phyloP scores from a whole-genome alignment of 2,113 vertebrate species.

The Chlamydotis undulata region DNA sequence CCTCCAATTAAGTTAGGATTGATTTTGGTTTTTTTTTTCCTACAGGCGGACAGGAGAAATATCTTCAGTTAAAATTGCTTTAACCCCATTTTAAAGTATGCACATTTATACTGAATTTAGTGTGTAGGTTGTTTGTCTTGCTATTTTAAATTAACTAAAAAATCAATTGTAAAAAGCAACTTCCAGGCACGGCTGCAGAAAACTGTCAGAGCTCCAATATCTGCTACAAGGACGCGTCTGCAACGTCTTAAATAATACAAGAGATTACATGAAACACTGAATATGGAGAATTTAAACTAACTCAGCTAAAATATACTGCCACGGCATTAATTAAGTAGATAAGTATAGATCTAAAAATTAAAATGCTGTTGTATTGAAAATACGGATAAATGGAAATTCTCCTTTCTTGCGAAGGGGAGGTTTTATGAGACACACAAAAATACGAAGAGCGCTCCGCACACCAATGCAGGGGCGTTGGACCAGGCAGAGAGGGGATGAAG shows the following conservation, averaged over 20 bases:
- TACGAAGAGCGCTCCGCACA: background rate
- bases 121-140: constrained; percentile 73
- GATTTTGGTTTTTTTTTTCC: constrained; percentile 78
- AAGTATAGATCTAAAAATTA: background rate
- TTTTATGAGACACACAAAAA: background rate
- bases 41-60: constrained; percentile 78
- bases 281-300: background rate
- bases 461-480: background rate
- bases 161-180: constrained; percentile 79
- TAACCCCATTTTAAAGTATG: constrained; percentile 81
- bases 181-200: constrained; percentile 66
- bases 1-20: constrained; percentile 91
- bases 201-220: constrained; percentile 47
- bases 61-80: constrained; percentile 83
- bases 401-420: background rate
- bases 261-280: background rate
- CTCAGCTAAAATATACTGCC: background rate
- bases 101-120: constrained; percentile 70
- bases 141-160: constrained; percentile 83
- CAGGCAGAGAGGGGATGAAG: background rate
- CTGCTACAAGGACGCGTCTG: background rate
- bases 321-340: background rate
- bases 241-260: background rate
- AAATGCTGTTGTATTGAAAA: background rate
- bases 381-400: background rate